Base-by-base conservation (phyloP, 2,113 vertebrate genomes). In the Etia nguti region DNA sequence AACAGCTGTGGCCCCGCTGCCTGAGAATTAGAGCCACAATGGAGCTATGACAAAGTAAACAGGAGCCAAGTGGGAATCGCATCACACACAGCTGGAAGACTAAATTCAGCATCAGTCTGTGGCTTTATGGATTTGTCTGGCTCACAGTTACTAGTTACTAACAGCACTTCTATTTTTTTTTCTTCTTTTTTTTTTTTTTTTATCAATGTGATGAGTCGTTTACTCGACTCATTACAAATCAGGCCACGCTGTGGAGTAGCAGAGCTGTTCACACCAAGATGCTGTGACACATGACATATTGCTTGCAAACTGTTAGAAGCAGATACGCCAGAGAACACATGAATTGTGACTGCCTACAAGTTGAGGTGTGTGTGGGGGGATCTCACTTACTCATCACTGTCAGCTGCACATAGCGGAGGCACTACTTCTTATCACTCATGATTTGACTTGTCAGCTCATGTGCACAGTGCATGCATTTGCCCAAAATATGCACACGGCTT, bases 1-100 rank as follows among this genome's bases (percentile, higher is more conserved):
- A 91, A 99, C 98, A 20, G 99, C 99, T 83, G 99, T 99, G 90
- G 99, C 99, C 90, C 99, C 99, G 0, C 99, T 99, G 82, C 99
- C 99, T 99, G 96, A 77, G 36, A 97, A 96, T 81, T 95, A 93
- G 80, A 94, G 31, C 55, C 88, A 91, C 80, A 84, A 87, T 88
- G 92, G 18, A 96, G 75, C 50, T 22, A 52, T 70, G 79, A 84
- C 46, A 81, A 85, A 88, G 54, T 73, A 31, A 34, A 77, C n/a
- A 18, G 41, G 52, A 79, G 70, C 79, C 84, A 83, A 88, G 31
- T 79, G 84, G 87, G 59, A 86, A 60, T 83, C 68, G 4, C 59
- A 36, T 16, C 60, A 34, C n/a, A 10, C 57, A 84, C 88, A 89
- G 79, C 86, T 88, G 82, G 46, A 84, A 60, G 15, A 80, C 77